A percentile compares a stretch with the other conserved stretches of the same genome.
Evolutionary conservation across 2,797 vertebrate species (phyloP).

Genomic region (Hafferia zeledoni): DNA sequence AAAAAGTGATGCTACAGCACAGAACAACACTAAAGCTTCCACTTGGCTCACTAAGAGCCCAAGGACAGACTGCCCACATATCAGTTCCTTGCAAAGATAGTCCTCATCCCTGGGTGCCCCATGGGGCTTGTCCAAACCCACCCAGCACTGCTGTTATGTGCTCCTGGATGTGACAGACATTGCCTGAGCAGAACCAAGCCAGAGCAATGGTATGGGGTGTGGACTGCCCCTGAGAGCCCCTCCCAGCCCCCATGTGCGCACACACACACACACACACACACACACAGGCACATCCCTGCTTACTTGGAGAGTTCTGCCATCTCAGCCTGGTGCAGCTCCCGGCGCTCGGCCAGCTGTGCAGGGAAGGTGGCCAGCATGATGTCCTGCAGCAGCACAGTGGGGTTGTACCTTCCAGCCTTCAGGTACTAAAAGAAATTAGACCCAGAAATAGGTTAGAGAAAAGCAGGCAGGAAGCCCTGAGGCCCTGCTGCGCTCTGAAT

Average conservation of each 20-base stretch:
- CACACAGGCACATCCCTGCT: neutral
- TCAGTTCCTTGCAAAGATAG: neutral
- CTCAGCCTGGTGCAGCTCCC: slow-evolving; percentile 83
- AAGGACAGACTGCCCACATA: neutral
- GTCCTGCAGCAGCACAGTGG: slow-evolving; percentile 83
- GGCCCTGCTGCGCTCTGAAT: neutral
- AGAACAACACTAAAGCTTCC: neutral
- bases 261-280: accelerated
- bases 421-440: slow-evolving; percentile 79
- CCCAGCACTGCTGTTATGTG: neutral
- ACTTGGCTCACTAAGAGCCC: neutral
- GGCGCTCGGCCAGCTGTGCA: slow-evolving; percentile 83
- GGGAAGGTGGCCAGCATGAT: slow-evolving; percentile 84
- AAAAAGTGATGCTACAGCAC: neutral
- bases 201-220: neutral
- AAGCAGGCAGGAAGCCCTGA: neutral
- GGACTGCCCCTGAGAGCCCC: neutral
- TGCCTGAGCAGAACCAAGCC: neutral
- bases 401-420: slow-evolving; percentile 86
- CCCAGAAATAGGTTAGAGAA: neutral
- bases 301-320: slow-evolving; percentile 93
- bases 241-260: accelerated
- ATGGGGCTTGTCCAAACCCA: neutral
- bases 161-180: neutral
- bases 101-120: neutral